phyloP scores from a whole-genome alignment of 2,113 vertebrate species.

The Furnarius figulus region DNA sequence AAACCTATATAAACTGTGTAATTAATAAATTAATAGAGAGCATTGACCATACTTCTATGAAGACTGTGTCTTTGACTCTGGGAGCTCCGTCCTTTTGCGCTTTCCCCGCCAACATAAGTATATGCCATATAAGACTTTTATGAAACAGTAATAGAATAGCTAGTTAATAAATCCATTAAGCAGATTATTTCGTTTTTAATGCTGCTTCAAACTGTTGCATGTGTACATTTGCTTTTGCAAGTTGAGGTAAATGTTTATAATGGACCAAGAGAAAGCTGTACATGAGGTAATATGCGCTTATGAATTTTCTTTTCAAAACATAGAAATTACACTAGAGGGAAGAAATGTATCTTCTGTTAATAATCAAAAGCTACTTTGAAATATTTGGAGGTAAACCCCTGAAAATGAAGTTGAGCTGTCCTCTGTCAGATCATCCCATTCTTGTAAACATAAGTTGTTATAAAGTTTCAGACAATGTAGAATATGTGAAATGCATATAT shows the following conservation, averaged over 20 bases:
- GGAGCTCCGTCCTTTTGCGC: too few relatives aligned
- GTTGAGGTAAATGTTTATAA: background rate
- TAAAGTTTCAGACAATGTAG: background rate
- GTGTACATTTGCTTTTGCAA: background rate
- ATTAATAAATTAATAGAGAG: too few relatives aligned
- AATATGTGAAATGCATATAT: background rate
- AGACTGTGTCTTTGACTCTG: too few relatives aligned
- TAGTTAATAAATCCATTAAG: background rate
- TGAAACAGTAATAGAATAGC: background rate
- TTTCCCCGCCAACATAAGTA: too few relatives aligned
- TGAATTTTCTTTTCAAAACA: background rate
- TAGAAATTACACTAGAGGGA: background rate
- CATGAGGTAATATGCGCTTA: fast-evolving
- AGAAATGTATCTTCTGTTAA: background rate
- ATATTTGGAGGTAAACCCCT: background rate
- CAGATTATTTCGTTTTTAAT: background rate
- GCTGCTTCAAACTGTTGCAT: background rate
- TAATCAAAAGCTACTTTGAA: background rate
- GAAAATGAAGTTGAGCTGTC: background rate
- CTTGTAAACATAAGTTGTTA: background rate
- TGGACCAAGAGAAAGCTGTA: background rate
- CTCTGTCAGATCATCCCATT: background rate
- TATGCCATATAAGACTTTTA: fast-evolving
- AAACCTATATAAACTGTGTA: too few relatives aligned
- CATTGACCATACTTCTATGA: too few relatives aligned